These are phyloP conservation scores for Atherinosoma microstoma DNA, from an alignment of 2,797 vertebrate species.

Conservation along the genomic window DNA sequence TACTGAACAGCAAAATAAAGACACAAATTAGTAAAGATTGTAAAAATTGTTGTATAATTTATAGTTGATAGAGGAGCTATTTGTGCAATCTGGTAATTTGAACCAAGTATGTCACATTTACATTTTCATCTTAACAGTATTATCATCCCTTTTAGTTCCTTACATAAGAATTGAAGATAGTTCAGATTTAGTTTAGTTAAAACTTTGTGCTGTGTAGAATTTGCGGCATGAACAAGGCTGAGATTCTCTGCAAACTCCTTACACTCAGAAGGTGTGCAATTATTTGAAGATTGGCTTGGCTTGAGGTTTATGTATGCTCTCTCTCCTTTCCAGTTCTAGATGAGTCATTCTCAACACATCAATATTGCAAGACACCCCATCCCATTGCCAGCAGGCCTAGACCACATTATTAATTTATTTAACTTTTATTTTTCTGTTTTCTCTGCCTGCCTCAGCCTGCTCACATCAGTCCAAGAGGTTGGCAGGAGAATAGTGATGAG, in stretches of 20 bases:
- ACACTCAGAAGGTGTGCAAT: neutral
- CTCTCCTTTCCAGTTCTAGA: slow-evolving; percentile 46
- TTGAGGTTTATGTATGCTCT: slow-evolving; percentile 35
- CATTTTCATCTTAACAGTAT: no score
- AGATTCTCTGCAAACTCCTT: neutral
- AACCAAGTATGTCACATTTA: no score
- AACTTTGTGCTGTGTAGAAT: neutral
- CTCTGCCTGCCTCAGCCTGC: slow-evolving; percentile 36
- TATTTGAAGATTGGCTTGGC: slow-evolving; percentile 17
- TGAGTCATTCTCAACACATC: slow-evolving; percentile 81
- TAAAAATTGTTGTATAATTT: no score
- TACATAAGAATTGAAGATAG: neutral
- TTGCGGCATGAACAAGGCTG: neutral
- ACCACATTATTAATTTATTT: slow-evolving; percentile 84
- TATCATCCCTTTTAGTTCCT: neutral
- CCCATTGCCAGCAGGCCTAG: slow-evolving; percentile 58
- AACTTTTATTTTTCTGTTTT: slow-evolving; percentile 79
- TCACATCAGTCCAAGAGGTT: slow-evolving; percentile 22
- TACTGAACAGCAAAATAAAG: no score
- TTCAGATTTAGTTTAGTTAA: neutral
- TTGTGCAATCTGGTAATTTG: no score
- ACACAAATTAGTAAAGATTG: no score
- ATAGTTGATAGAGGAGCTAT: no score
- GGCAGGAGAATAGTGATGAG: slow-evolving; percentile 26
- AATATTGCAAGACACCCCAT: slow-evolving; percentile 79